These are phyloP conservation scores for Montifringilla adamsi DNA, from an alignment of 2,113 vertebrate genomes.

Conservation along the genomic window DNA sequence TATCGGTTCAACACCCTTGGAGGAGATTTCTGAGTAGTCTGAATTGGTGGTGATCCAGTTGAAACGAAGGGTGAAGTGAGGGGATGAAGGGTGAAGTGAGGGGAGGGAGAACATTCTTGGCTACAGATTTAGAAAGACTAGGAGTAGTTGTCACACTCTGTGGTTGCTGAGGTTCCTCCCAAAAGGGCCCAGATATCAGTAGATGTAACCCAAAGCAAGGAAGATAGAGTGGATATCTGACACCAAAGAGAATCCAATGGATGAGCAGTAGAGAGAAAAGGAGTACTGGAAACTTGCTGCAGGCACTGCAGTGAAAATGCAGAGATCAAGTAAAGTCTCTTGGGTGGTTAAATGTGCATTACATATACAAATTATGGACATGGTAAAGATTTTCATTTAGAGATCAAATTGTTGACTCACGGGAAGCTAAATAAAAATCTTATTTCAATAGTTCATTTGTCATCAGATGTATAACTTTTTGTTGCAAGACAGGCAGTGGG, in stretches of 20 bases:
- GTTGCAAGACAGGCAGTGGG: background rate
- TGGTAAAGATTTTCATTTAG: background rate
- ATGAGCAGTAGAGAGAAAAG: background rate
- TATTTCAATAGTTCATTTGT: background rate
- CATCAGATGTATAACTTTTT: background rate
- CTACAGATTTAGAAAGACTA: background rate
- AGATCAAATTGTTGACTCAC: background rate
- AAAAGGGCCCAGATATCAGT: background rate
- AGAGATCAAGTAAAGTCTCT: background rate
- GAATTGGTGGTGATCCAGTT: background rate
- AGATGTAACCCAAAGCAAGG: background rate
- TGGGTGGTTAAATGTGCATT: background rate
- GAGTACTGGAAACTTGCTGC: background rate
- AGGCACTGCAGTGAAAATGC: background rate
- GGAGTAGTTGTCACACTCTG: background rate
- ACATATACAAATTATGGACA: background rate
- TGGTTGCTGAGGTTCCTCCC: background rate
- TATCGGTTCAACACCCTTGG: background rate
- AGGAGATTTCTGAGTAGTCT: background rate
- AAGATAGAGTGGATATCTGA: background rate
- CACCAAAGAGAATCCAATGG: background rate
- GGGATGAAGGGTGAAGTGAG: background rate
- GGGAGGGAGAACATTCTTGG: background rate
- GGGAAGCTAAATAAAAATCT: conserved; percentile 16
- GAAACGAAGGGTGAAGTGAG: background rate